Conservation (phyloP, 2,888 invertebrate genomes). For the Athripsodes cinereus region DNA sequence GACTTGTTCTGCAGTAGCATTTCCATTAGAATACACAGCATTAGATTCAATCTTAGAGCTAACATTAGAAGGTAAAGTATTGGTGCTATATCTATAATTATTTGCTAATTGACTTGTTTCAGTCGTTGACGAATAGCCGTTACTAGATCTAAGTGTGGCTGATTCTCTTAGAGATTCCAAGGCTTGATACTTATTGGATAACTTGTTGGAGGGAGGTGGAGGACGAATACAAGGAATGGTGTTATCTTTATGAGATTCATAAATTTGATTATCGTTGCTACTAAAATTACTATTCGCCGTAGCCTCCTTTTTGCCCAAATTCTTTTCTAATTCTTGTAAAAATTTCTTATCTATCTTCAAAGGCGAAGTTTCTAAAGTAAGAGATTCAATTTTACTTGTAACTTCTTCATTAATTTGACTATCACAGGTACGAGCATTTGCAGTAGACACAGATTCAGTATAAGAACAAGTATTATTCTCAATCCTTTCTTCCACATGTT, state of each 20-base stretch:
- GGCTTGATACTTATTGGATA: conserved; percentile 29
- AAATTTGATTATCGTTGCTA: conserved; percentile 27
- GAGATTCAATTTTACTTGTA: conserved; percentile 15
- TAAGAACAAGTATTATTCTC: conserved; percentile 18
- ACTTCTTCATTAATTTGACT: conserved; percentile 6
- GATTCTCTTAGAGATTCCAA: conserved; percentile 22
- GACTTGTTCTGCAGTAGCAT: neutral
- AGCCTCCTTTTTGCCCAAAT: conserved; percentile 45
- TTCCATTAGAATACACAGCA: conserved; percentile 6
- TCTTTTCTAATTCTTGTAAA: conserved; percentile 60
- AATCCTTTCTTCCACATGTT: neutral
- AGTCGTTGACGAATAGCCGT: conserved; percentile 7
- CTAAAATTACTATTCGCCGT: conserved; percentile 40
- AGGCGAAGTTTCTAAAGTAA: conserved; percentile 15
- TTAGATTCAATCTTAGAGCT: neutral
- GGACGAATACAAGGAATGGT: conserved; percentile 20
- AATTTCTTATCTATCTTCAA: conserved; percentile 49
- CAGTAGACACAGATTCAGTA: conserved; percentile 1
- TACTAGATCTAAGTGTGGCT: conserved; percentile 6
- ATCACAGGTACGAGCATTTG: neutral
- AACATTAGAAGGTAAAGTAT: conserved; percentile 17
- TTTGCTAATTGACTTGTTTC: conserved; percentile 12
- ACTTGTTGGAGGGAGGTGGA: conserved; percentile 34
- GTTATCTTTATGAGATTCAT: conserved; percentile 10
- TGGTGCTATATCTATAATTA: conserved; percentile 22